Evolutionary conservation across 2,113 vertebrate genomes (phyloP), one percentile per base, ranked within the genome.

Genomic region (Meleagris gallopavo): DNA sequence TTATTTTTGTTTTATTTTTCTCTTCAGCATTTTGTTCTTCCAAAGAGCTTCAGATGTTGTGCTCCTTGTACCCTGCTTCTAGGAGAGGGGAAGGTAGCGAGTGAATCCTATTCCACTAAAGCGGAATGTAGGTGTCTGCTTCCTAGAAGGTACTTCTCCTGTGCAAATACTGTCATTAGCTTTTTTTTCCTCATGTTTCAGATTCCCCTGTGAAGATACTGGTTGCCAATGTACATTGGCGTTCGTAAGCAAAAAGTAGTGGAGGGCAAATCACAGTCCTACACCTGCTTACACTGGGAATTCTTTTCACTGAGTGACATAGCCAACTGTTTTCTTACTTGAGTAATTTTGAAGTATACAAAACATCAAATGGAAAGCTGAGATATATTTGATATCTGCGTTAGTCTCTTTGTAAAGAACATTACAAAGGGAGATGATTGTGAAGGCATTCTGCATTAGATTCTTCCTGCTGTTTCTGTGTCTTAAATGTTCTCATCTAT

Each of bases 391-490:
- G 91, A 86, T 74, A 91, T 86, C 87, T 46, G 48, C 69, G 10
- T 70, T 74, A 75, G 69, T 93, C 61, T 90, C 7, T 90, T 93
- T 89, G 40, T 45, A 69, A 61, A 77, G 30, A 24, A 5, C 29
- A 76, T 75, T 92, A 92, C 90, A 74, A 86, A 93, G n/a, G 84
- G 50, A 89, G 95, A 82, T 76, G 57, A 27, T 38, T 76, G 62
- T 89, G 78, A 75, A 77, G 22, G 11, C 4, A 22, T 88, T 55
- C 83, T 93, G 17, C n/a, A 14, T 74, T 76, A 84, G 83, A 67
- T 86, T 83, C 87, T 89, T 58, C 9, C 62, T 27, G 75, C 10
- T 38, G 7, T 77, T 90, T 86, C 70, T 76, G 18, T 19, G 65
- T 72, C n/a, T 87, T 92, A 86, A 80, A 61, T 75, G 34, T 27